Percentiles rank a stretch among this genome's conserved stretches.
phyloP scores from a whole-genome alignment of 2,113 vertebrate species.

The Corythornis cristatus region DNA sequence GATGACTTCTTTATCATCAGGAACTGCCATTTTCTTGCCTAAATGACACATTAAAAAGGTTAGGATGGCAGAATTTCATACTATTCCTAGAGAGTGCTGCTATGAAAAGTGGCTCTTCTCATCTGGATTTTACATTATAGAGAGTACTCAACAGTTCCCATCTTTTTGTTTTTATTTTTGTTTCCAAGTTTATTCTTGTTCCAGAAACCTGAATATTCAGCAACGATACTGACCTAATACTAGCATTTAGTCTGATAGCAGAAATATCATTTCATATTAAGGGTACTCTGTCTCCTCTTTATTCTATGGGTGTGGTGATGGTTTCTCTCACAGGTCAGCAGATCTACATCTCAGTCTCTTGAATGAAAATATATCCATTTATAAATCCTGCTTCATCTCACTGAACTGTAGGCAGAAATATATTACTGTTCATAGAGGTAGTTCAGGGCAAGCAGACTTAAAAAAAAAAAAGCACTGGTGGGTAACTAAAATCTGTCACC shows the following conservation, averaged over 20 bases:
- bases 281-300: background rate
- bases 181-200: background rate
- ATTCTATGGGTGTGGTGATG: background rate
- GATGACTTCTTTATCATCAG: conserved; percentile 28
- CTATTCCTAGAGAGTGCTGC: background rate
- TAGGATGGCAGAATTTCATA: background rate
- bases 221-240: background rate
- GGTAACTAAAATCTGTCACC: background rate
- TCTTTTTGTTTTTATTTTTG: background rate
- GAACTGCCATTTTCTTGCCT: background rate
- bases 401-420: background rate
- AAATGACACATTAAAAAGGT: background rate
- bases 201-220: background rate
- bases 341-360: background rate
- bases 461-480: background rate
- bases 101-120: background rate
- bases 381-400: background rate
- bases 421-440: background rate
- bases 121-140: background rate
- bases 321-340: background rate
- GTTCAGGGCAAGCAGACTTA: background rate
- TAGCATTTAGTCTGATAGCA: background rate
- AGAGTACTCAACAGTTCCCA: background rate
- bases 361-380: background rate
- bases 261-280: background rate